Evolutionary conservation across 2,888 invertebrate genomes (phyloP).

Genomic region (Pediacus dermestoides): DNA sequence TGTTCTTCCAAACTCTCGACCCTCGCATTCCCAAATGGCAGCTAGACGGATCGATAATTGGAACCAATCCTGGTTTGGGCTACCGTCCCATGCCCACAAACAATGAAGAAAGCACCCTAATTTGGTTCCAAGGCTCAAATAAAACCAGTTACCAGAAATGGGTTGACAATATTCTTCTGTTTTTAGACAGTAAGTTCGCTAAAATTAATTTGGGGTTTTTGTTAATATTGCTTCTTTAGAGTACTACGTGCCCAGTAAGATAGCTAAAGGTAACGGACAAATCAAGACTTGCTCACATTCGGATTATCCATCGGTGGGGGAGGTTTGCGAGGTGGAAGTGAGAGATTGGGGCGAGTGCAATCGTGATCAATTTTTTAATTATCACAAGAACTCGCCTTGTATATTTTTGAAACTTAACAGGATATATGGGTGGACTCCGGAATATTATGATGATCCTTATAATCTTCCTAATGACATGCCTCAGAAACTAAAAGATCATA

Average conservation of each 20-base stretch:
- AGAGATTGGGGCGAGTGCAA: constrained; percentile 77
- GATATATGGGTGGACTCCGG: constrained; percentile 87
- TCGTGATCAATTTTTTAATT: constrained; percentile 82
- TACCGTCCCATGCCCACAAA: constrained; percentile 87
- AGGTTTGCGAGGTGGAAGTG: constrained; percentile 86
- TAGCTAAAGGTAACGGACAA: constrained; percentile 47
- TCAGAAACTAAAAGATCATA: constrained; percentile 63
- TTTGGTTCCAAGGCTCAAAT: constrained; percentile 88
- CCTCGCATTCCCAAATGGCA: constrained; percentile 88
- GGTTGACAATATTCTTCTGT: constrained; percentile 70
- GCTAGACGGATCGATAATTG: constrained; percentile 81
- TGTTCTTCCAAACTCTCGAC: constrained; percentile 87
- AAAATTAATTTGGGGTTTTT: constrained; percentile 1
- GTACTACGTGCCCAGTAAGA: constrained; percentile 47
- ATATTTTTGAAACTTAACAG: constrained; percentile 93
- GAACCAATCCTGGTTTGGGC: constrained; percentile 93
- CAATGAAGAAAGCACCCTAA: constrained; percentile 90
- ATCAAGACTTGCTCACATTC: constrained; percentile 44
- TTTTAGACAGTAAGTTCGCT: constrained; percentile 67
- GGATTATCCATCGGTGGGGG: constrained; percentile 48
- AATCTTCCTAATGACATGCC: constrained; percentile 75
- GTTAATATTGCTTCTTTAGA: constrained; percentile 34
- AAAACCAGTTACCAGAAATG: constrained; percentile 73
- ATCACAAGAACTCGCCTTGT: constrained; percentile 89
- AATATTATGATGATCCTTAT: constrained; percentile 70